Evolutionary conservation across 1,140 invertebrate species (phyloP), one percentile per base, ranked within the genome.

Genomic region (Drosophila mojavensis): DNA sequence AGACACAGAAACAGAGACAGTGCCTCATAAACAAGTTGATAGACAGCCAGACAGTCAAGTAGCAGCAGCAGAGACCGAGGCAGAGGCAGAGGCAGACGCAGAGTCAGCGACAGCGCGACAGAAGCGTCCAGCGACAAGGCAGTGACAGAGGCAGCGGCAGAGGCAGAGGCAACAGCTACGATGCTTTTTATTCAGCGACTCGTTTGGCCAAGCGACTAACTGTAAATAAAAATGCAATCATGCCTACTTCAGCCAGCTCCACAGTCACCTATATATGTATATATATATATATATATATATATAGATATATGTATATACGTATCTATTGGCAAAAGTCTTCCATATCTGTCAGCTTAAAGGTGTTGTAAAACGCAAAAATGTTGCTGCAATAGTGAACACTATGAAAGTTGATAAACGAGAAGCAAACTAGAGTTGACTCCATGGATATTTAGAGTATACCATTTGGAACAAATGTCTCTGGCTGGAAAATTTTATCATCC

Each of bases 1-100:
- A 50, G 51, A 58, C 55, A 67, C 33, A 64, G 58, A 33, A 47
- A 74, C 64, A 67, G 64, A 36, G 63, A 59, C 51, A 69, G 54
- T 39, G 45, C 45, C 72, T 75, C 72, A 75, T 64, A 70, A 75
- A 75, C 75, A 78, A 78, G 75, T 62, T 75, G 61, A 78, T 68
- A 77, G 75, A 64, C 75, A 62, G 48, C 50, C 50, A 45, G 47
- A 24, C 20, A 24, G 20, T 24, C 20, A 24, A 54, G 50, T 43
- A 39, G 48, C 45, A 59, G 20, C 54, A 50, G 28, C 11, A 13
- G 6, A 15, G 28, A 7, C 33, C 24, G n/a, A 58, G 36, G 24
- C 41, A 41, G 51, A 13, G 30, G 24, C 30, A 30, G 41, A 0
- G 26, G 28, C 33, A 50, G 33, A 13, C 48, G 15, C 20, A 58